Base-by-base conservation (phyloP, 2,888 invertebrate genomes). In the Ypsolopha sequella region DNA sequence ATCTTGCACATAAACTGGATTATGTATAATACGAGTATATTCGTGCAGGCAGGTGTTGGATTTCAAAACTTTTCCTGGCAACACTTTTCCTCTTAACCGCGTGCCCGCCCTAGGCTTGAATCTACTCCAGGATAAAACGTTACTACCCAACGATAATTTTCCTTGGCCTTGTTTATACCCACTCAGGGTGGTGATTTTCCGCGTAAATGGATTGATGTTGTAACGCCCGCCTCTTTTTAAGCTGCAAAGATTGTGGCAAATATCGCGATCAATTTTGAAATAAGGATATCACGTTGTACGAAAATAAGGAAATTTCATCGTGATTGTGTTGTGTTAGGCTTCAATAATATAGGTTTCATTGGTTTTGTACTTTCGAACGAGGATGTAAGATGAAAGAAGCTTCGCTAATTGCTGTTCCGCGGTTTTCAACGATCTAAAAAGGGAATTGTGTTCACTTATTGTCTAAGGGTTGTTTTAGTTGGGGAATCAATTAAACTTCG, bases 141-240 rank as follows among this genome's bases (percentile, higher is more conserved):
- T 70, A 70, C 63, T 66, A 64, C 67, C 66, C 66, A 57, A 65
- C 70, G 68, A 75, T 79, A 76, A 81, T 80, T 79, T 76, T 73
- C 70, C 71, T 64, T 60, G 66, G 66, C 64, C 75, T 69, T 70
- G 71, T 78, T 77, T 76, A 77, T 71, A 70, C 64, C 65, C 64
- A 65, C 65, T 60, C 61, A 68, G 62, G 66, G 66, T 67, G 66
- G 66, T 66, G 68, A 73, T 76, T 72, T 68, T 60, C 63, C 63
- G 61, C 64, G 66, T 70, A 66, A 74, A 75, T 70, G 65, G 67
- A 70, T 73, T 70, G 74, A 73, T 68, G 68, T 67, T 62, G 70
- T 76, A 73, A 71, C 73, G 60, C 58, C 58, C 63, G 36, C 35
- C 10, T 36, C 48, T 36, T 48, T 48, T 48, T 35, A 48, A 38